phyloP scores from a whole-genome alignment of 2,888 invertebrate species.

The Scelioninae gen. 1 region DNA sequence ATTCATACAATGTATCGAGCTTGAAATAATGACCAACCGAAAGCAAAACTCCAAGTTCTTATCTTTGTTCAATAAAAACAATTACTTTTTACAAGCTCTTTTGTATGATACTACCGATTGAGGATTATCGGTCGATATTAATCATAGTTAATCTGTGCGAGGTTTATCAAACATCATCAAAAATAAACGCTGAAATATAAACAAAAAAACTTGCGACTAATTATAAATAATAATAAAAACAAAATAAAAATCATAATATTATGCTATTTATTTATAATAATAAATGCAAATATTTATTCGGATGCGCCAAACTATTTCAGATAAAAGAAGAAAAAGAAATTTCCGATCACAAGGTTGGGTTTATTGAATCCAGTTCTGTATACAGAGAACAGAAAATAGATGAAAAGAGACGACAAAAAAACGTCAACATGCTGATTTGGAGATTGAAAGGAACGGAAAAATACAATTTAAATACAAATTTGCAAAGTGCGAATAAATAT shows the following conservation, averaged over 20 bases:
- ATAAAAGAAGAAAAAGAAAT: not conserved
- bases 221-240: not conserved
- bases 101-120: not conserved
- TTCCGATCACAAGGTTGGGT: not conserved
- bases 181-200: too few relatives aligned
- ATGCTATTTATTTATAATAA: too few relatives aligned
- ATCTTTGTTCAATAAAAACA: not conserved
- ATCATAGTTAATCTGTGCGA: not conserved
- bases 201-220: too few relatives aligned
- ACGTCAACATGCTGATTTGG: not conserved
- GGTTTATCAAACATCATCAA: too few relatives aligned
- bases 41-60: not conserved
- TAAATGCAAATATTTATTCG: too few relatives aligned
- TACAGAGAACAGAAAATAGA: not conserved
- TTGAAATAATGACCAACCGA: not conserved
- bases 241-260: not conserved
- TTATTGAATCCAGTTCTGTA: conserved; percentile 1
- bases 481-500: not conserved
- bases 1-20: not conserved
- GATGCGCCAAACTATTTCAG: too few relatives aligned
- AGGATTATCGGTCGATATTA: not conserved
- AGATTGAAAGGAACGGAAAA: not conserved
- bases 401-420: not conserved
- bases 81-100: not conserved
- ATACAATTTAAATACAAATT: conserved; percentile 2